Evolutionary conservation across 2,797 vertebrate genomes (phyloP).

Genomic region (Acanthopagrus latus): DNA sequence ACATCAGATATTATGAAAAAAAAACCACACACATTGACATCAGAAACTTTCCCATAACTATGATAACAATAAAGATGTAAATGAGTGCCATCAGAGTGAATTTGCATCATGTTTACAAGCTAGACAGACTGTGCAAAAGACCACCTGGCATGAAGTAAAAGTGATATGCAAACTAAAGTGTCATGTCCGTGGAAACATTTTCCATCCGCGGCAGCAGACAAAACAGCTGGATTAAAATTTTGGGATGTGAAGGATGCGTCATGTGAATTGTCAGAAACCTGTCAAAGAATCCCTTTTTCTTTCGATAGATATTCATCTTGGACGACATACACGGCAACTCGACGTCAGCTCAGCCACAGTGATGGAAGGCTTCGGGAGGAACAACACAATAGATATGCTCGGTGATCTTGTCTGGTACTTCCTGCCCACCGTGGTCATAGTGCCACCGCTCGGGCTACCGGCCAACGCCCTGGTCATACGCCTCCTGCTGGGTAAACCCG

Average conservation of each 20-base stretch:
- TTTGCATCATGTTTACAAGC: conserved; percentile 42
- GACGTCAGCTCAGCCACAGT: neutral
- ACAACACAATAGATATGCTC: accelerated
- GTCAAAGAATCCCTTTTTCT: neutral
- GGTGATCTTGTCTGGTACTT: conserved; percentile 2
- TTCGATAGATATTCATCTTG: conserved; percentile 10
- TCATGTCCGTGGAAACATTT: neutral
- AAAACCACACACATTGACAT: neutral
- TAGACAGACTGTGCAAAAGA: neutral
- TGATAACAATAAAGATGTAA: neutral
- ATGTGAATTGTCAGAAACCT: neutral
- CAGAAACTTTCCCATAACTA: neutral
- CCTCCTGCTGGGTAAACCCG: conserved; percentile 47
- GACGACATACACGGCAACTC: neutral
- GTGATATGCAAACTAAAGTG: conserved; percentile 14
- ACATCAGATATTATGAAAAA: neutral
- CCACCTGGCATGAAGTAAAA: conserved; percentile 3
- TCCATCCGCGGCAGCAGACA: neutral
- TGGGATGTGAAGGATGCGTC: neutral
- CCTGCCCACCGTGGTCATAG: conserved; percentile 8
- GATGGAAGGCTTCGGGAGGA: neutral
- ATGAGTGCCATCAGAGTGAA: neutral
- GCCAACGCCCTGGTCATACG: conserved; percentile 32
- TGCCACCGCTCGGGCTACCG: conserved; percentile 31
- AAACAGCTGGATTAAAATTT: neutral